These are phyloP conservation scores for Peromyscus leucopus DNA, from an alignment of 2,113 vertebrate species.

Conservation along the genomic window DNA sequence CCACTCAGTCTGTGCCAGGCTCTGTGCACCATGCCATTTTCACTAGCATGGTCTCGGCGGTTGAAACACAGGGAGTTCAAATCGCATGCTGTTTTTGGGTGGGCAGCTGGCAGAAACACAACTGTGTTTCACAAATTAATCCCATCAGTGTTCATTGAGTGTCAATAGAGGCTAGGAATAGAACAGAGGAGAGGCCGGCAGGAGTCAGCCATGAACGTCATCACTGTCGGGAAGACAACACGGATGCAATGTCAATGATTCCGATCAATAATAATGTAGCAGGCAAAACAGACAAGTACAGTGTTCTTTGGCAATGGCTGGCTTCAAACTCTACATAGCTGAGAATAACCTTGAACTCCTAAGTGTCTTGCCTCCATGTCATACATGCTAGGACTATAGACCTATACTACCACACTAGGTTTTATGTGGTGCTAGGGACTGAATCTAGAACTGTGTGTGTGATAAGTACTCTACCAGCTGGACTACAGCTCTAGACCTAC, in stretches of 20 bases:
- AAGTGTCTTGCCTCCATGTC: background rate
- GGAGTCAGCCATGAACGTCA: background rate
- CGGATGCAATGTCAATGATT: background rate
- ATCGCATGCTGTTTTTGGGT: background rate
- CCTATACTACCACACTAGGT: background rate
- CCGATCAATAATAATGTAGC: background rate
- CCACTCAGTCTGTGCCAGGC: background rate
- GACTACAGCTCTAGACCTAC: background rate
- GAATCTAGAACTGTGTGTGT: background rate
- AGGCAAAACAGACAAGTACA: background rate
- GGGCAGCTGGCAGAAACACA: background rate
- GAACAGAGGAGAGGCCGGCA: background rate
- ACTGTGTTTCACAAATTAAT: background rate
- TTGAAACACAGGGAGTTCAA: background rate
- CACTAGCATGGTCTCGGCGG: background rate
- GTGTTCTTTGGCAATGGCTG: background rate
- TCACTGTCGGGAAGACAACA: rapidly evolving
- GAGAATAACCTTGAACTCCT: background rate
- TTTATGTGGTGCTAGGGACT: background rate
- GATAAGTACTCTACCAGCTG: background rate
- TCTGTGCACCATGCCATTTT: background rate
- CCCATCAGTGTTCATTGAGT: background rate
- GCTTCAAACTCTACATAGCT: background rate
- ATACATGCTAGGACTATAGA: background rate
- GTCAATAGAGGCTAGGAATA: rapidly evolving